Conservation (phyloP, 2,888 invertebrate genomes). For the Apotomis turbidana region DNA sequence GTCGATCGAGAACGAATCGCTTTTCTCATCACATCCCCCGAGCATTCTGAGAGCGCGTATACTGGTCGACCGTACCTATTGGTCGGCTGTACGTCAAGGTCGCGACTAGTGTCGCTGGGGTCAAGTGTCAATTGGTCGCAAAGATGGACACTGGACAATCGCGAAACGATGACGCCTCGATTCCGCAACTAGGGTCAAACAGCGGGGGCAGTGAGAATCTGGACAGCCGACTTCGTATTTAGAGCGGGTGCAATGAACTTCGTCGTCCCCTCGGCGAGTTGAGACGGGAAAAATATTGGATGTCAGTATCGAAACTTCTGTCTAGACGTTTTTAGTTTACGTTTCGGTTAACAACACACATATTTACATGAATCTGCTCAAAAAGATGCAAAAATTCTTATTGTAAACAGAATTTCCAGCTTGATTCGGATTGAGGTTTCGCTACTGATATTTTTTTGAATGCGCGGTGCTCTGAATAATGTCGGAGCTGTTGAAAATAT, state of each 20-base stretch:
- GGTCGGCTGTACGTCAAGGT: slow-evolving; percentile 66
- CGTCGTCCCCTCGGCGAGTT: not conserved
- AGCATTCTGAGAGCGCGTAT: slow-evolving; percentile 14
- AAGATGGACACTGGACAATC: slow-evolving; percentile 76
- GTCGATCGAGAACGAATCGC: too few relatives aligned
- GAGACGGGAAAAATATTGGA: not conserved
- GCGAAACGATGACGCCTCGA: slow-evolving; percentile 66
- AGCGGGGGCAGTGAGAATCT: slow-evolving; percentile 74
- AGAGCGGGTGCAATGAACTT: slow-evolving; percentile 62
- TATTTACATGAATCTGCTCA: not conserved
- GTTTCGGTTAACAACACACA: not conserved
- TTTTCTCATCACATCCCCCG: not conserved
- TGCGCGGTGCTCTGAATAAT: not conserved
- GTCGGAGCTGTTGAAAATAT: slow-evolving; percentile 1
- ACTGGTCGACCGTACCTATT: not conserved
- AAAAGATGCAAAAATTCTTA: too few relatives aligned
- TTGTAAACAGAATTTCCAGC: too few relatives aligned
- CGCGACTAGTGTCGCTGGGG: slow-evolving; percentile 70
- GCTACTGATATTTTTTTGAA: not conserved
- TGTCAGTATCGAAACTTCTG: not conserved
- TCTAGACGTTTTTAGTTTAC: not conserved
- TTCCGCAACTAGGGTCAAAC: slow-evolving; percentile 77
- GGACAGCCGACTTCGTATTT: slow-evolving; percentile 61
- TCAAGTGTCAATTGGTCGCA: slow-evolving; percentile 78
- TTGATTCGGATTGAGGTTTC: not conserved